Evolutionary conservation across 2,888 invertebrate species (phyloP).

Genomic region (Hoplodrina ambigua): DNA sequence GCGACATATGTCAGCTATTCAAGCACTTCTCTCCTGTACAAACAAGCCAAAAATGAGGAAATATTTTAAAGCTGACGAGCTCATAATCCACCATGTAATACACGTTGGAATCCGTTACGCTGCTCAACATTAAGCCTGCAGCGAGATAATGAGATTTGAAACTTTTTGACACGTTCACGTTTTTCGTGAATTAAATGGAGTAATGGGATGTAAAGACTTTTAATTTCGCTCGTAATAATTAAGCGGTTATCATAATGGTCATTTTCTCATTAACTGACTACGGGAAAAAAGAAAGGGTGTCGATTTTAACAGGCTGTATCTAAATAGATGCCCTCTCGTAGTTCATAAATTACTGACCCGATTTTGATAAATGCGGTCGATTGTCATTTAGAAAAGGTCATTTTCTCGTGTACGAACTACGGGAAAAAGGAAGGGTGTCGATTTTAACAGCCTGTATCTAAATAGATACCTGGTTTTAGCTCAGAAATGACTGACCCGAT

Average conservation of each 20-base stretch:
- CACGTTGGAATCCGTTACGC: conserved; percentile 42
- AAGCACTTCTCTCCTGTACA: neutral
- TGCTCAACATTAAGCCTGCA: conserved; percentile 60
- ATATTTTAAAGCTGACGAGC: conserved; percentile 27
- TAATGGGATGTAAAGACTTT: neutral
- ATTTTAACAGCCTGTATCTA: no score
- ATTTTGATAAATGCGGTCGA: neutral
- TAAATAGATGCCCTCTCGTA: neutral
- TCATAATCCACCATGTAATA: conserved; percentile 47
- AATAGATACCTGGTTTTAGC: no score
- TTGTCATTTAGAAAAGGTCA: neutral
- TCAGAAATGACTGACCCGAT: no score
- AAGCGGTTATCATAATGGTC: no score
- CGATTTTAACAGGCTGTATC: neutral
- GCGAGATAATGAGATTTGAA: conserved; percentile 59
- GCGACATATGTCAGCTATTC: no score
- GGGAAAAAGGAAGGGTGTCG: no score
- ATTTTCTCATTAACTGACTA: no score
- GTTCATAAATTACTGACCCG: neutral
- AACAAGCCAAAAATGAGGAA: conserved; percentile 21
- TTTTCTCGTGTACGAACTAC: no score
- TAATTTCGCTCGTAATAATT: neutral
- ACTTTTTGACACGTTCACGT: conserved; percentile 44
- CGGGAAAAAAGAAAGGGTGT: neutral
- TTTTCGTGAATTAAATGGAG: conserved; percentile 19